Conservation (phyloP, 2,888 invertebrate genomes). For the Auanema freiburgensis region DNA sequence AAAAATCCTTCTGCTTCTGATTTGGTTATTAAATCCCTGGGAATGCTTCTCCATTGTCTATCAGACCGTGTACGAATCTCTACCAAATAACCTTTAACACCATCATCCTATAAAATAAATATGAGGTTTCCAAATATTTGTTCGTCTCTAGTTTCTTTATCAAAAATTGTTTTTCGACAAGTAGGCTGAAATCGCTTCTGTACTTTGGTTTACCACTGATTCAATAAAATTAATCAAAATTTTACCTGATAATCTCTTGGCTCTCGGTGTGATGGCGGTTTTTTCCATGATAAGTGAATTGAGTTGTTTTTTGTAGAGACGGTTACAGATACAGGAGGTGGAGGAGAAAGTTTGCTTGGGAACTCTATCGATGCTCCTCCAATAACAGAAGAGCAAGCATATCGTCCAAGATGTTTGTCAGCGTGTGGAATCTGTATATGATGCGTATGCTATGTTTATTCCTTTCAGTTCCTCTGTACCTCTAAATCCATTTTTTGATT, state of each 20-base stretch:
- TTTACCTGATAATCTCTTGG: constrained; percentile 39
- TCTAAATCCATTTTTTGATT: constrained; percentile 34
- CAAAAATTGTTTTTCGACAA: too few species aligned
- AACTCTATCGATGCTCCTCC: constrained; percentile 37
- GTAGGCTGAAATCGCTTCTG: constrained; percentile 21
- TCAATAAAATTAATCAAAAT: not conserved
- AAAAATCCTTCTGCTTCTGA: constrained; percentile 40
- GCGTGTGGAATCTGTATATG: constrained; percentile 15
- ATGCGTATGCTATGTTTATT: not conserved
- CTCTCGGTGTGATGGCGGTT: constrained; percentile 36
- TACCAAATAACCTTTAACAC: constrained; percentile 45
- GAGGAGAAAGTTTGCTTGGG: constrained; percentile 21
- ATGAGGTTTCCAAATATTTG: not conserved
- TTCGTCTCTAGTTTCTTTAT: too few species aligned
- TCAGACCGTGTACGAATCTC: constrained; percentile 50
- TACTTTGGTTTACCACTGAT: not conserved
- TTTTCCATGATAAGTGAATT: constrained; percentile 30
- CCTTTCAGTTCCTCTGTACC: constrained; percentile 10
- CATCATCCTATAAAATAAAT: not conserved
- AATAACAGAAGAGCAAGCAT: constrained; percentile 53
- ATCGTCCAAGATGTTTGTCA: constrained; percentile 41
- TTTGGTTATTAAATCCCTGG: constrained; percentile 30
- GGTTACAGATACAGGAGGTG: constrained; percentile 31
- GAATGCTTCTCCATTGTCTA: constrained; percentile 49
- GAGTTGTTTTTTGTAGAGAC: constrained; percentile 24